Evolutionary conservation across 2,113 vertebrate genomes (phyloP).

Genomic region (Nesoenas mayeri): DNA sequence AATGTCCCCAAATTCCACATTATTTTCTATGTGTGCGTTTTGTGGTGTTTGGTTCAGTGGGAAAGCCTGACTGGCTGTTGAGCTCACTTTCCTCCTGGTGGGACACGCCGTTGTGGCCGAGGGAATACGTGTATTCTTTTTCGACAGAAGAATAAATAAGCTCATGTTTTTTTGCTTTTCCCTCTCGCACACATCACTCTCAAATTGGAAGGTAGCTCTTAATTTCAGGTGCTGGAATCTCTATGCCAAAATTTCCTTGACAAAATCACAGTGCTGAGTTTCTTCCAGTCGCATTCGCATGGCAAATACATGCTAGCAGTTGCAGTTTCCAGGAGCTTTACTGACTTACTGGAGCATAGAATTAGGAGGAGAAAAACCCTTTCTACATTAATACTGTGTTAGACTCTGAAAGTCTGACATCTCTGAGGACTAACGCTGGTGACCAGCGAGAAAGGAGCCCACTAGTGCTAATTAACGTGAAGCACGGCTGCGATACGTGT

Average conservation of each 20-base stretch:
- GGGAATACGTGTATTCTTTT: neutral
- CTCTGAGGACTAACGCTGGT: conserved; percentile 1
- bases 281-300: neutral
- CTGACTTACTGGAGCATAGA: neutral
- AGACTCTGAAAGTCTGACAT: neutral
- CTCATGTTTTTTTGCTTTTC: neutral
- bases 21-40: neutral
- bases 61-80: conserved; percentile 32
- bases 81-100: conserved; percentile 19
- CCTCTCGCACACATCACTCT: conserved; percentile 33
- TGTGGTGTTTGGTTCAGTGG: conserved; percentile 25
- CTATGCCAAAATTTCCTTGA: neutral
- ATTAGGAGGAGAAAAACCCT: neutral
- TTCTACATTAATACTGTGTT: accelerated
- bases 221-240: conserved; percentile 11
- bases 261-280: conserved; percentile 33
- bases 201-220: neutral
- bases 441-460: conserved; percentile 21
- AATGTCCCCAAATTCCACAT: neutral
- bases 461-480: neutral
- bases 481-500: neutral
- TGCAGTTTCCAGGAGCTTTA: conserved; percentile 19
- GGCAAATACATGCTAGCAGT: neutral
- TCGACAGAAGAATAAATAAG: neutral
- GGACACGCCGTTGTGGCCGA: neutral